These are phyloP conservation scores for Chrysocyon brachyurus DNA, from an alignment of 2,797 vertebrate genomes.

Conservation along the genomic window DNA sequence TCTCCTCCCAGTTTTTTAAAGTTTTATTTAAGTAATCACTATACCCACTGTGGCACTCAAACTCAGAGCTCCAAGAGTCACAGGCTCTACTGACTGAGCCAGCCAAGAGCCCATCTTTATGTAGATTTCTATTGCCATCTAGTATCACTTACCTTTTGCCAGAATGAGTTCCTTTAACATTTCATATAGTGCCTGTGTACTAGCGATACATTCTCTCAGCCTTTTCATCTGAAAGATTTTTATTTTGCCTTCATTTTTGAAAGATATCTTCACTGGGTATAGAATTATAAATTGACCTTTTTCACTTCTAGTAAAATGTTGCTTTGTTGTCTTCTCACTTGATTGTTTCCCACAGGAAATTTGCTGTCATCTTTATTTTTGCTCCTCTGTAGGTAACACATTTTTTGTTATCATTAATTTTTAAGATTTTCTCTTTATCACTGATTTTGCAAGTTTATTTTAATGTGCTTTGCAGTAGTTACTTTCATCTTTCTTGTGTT, in stretches of 20 bases:
- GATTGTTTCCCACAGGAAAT: neutral
- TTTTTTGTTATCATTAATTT: neutral
- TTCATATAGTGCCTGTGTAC: neutral
- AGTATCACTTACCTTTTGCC: neutral
- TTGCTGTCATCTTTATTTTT: neutral
- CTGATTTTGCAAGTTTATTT: neutral
- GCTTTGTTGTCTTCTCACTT: neutral
- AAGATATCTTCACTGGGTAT: neutral
- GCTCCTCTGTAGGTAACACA: neutral
- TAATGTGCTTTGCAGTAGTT: neutral
- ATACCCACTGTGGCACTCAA: neutral
- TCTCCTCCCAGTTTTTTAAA: neutral
- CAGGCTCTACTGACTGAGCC: neutral
- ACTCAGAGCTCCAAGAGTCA: neutral
- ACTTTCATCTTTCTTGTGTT: neutral
- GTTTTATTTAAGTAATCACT: neutral
- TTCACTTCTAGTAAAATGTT: neutral
- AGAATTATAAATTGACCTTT: neutral
- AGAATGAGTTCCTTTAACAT: neutral
- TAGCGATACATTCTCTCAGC: neutral
- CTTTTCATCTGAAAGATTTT: neutral
- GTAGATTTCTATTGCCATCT: neutral
- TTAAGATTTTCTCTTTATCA: neutral
- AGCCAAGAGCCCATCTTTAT: neutral
- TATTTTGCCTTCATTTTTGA: neutral